phyloP scores from a whole-genome alignment of 1,140 invertebrate species.

The Hirudo medicinalis region DNA sequence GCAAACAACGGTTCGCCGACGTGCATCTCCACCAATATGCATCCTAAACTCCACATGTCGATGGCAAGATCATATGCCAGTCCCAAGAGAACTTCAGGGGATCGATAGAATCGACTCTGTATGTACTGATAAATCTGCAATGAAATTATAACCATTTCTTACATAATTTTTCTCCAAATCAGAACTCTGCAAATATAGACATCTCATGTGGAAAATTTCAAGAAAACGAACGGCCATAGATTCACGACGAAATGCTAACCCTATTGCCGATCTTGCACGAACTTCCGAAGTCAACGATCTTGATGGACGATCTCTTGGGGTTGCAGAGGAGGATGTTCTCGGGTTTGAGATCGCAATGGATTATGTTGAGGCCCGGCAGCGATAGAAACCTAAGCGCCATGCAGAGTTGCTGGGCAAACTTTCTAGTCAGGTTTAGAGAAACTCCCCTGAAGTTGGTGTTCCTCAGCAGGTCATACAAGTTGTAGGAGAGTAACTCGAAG shows the following conservation, averaged over 20 bases:
- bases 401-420: constrained; percentile 93
- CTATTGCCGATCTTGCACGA: constrained; percentile 95
- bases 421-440: constrained; percentile 93
- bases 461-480: constrained; percentile 92
- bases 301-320: constrained; percentile 95
- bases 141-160: neutral
- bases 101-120: constrained; percentile 96
- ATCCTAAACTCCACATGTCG: constrained; percentile 52
- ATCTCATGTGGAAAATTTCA: neutral
- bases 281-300: constrained; percentile 98
- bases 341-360: constrained; percentile 99
- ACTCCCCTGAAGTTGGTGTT: constrained; percentile 99
- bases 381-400: constrained; percentile 94
- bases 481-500: constrained; percentile 98
- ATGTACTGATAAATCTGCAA: constrained; percentile 97
- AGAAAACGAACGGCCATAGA: constrained; percentile 32
- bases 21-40: constrained; percentile 99
- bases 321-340: constrained; percentile 99
- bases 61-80: constrained; percentile 46
- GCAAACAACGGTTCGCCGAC: constrained; percentile 97
- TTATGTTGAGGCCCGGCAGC: constrained; percentile 95
- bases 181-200: neutral
- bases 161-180: neutral
- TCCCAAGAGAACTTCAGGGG: constrained; percentile 44
- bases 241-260: constrained; percentile 49